phyloP scores from a whole-genome alignment of 35 echinoderm and acorn worm species.

The Ophiothrix spiculata region DNA sequence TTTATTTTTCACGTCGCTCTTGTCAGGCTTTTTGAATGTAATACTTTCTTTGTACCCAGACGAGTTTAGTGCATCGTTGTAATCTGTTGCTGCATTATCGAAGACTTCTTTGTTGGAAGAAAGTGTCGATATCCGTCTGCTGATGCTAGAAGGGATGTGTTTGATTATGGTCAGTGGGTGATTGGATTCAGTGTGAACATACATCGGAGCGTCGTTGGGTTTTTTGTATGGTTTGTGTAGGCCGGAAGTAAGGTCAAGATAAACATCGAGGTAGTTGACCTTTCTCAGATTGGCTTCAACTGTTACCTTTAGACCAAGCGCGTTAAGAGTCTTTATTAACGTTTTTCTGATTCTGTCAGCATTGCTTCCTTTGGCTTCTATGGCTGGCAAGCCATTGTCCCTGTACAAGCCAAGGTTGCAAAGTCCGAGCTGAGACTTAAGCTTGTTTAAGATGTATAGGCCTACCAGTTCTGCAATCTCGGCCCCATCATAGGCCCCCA shows the following conservation, averaged over 20 bases:
- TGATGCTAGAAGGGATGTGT: background rate
- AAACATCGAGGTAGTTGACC: constrained; percentile 19
- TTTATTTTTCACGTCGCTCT: too few relatives aligned
- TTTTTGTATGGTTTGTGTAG: background rate
- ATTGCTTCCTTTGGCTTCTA: too few relatives aligned
- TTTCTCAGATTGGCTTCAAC: background rate
- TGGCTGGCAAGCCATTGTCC: constrained; percentile 43
- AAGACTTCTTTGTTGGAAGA: background rate
- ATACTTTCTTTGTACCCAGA: background rate
- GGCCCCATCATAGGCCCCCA: constrained; percentile 6
- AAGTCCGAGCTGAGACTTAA: background rate
- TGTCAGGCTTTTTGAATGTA: background rate
- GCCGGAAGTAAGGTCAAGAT: background rate
- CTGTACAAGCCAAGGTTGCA: constrained; percentile 26
- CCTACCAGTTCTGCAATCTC: constrained; percentile 7
- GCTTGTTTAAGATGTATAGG: background rate
- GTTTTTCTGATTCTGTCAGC: constrained; percentile 25
- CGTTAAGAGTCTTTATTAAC: background rate
- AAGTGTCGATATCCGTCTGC: background rate
- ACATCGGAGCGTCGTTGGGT: background rate
- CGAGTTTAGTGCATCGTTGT: background rate
- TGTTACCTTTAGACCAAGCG: background rate
- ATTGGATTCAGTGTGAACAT: background rate
- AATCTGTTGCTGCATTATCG: constrained; percentile 8
- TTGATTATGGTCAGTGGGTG: constrained; percentile 17